A percentile compares a stretch with the other conserved stretches of the same genome.
Evolutionary conservation across 1,140 invertebrate species (phyloP).

Genomic region (Sarcophaga bullata): DNA sequence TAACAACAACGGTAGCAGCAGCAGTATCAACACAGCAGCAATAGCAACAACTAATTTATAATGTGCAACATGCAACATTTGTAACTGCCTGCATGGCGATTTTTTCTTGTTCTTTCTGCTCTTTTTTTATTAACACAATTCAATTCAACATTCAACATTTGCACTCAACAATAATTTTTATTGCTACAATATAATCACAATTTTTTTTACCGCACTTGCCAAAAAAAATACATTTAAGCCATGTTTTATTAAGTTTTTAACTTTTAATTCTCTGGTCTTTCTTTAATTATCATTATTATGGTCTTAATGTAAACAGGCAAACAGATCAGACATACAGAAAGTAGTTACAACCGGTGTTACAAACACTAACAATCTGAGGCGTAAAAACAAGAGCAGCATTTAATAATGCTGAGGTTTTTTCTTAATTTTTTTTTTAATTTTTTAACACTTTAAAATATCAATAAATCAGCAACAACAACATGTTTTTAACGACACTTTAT

Average conservation of each 20-base stretch:
- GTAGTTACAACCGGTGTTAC: background rate
- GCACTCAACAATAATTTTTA: no score
- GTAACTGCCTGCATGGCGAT: background rate
- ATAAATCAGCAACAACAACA: no score
- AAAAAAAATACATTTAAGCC: background rate
- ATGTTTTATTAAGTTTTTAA: background rate
- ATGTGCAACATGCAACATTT: conserved; percentile 10
- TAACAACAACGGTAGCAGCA: background rate
- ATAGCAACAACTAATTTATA: background rate
- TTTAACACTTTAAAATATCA: no score
- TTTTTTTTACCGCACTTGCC: no score
- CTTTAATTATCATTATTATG: background rate
- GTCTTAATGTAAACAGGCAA: conserved; percentile 7
- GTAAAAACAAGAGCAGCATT: no score
- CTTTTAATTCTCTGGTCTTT: background rate
- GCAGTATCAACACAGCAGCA: background rate
- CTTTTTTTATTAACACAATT: background rate
- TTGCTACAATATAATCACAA: no score
- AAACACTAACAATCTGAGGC: no score
- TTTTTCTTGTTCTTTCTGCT: background rate
- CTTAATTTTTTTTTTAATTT: no score
- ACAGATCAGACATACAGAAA: no score
- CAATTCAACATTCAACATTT: no score
- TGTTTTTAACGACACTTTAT: no score
- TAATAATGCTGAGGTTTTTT: no score